Base-by-base conservation (phyloP, 2,113 vertebrate genomes). In the Calypte anna region DNA sequence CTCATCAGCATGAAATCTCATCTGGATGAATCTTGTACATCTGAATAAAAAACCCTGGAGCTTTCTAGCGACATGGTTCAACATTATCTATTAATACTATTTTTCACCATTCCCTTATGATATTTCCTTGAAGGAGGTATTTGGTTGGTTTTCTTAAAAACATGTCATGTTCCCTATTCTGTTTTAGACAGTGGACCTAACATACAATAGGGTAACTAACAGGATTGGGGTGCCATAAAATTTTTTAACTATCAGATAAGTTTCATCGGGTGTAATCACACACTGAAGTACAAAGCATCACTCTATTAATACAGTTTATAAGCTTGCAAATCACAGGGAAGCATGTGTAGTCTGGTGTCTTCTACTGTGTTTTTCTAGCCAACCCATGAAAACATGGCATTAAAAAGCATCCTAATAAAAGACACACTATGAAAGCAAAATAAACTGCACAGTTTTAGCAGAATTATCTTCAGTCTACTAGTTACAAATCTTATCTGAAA, bases 1-100 rank as follows among this genome's bases (percentile, higher is more conserved):
- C 31, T 87, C 66, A 72, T 79, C 66, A 85, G n/a, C 62, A 89
- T 12, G 33, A 85, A 89, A 94, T 82, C n/a, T 95, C 62, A 88
- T 40, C 14, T 79, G 82, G 14, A 73, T 44, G 55, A 84, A 82
- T 75, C 58, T 73, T 59, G 28, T 48, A 15, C 33, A 54, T 70
- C 55, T 78, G 48, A 67, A 33, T 54, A 54, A 54, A 8, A 70
- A 54, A 40, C 40, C 40, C 12, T 40, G 40, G 11, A 40, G 40
- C 40, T 33, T 31, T 89, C 64, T 43, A 84, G 66, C 44, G 7
- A 46, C 73, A 44, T 16, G 61, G 31, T 55, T 84, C 66, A 63
- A 36, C 51, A 57, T 4, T 12, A 3, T 43, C 31, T 88, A 15
- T 76, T 67, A 87, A 38, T 68, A 54, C 14, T 68, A 14, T 82